Conservation (phyloP, 2,888 invertebrate species). For the Sinotaia quadrata region DNA sequence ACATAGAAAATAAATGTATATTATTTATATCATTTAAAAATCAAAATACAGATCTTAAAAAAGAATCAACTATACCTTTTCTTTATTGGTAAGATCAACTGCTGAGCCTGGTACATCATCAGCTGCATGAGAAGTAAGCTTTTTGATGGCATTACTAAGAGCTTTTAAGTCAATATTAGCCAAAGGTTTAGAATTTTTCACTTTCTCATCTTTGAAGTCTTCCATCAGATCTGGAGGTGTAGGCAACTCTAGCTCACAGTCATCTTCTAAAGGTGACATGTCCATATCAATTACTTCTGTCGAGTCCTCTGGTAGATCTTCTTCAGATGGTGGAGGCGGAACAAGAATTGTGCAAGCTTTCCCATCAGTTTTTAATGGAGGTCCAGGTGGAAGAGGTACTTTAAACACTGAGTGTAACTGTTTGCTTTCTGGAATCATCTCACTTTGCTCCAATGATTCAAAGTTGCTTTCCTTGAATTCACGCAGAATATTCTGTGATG, state of each 20-base stretch:
- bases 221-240: conserved; percentile 33
- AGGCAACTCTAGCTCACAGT: conserved; percentile 60
- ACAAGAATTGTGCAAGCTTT: not conserved
- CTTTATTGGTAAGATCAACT: conserved; percentile 66
- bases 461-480: not conserved
- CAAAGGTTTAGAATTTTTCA: conserved; percentile 26
- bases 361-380: not conserved
- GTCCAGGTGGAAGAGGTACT: conserved; percentile 29
- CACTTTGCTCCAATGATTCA: no score
- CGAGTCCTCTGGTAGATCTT: conserved; percentile 45
- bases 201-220: not conserved
- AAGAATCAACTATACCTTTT: no score
- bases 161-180: conserved; percentile 46
- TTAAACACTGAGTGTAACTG: conserved; percentile 28
- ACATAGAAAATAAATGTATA: no score
- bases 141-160: conserved; percentile 47
- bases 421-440: conserved; percentile 1
- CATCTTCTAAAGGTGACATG: conserved; percentile 73
- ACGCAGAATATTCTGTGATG: not conserved
- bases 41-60: no score
- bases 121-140: conserved; percentile 42
- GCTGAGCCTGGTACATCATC: conserved; percentile 67
- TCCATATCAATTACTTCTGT: conserved; percentile 79
- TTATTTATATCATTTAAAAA: no score
- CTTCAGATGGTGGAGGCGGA: not conserved